These are phyloP conservation scores for Chaetura pelagica DNA, from an alignment of 2,113 vertebrate genomes.

Conservation along the genomic window DNA sequence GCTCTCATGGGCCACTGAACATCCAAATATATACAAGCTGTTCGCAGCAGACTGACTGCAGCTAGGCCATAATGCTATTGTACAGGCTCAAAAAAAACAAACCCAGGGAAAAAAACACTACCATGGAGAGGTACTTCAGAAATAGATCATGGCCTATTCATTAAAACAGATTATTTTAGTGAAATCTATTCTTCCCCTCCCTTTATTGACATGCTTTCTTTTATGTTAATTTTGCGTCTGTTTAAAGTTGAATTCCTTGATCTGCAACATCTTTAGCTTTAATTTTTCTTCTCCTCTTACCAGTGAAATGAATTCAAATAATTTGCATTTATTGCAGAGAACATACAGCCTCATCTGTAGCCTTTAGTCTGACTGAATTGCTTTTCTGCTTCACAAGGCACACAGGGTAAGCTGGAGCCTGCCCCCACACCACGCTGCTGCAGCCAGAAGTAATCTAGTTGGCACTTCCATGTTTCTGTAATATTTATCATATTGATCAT, in stretches of 20 bases:
- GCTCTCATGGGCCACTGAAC: constrained; percentile 73
- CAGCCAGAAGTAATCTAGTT: background rate
- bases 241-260: constrained; percentile 65
- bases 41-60: constrained; percentile 38
- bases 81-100: background rate
- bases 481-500: constrained; percentile 74
- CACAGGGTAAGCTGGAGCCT: background rate
- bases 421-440: background rate
- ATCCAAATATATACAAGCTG: constrained; percentile 74
- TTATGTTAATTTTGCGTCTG: constrained; percentile 38
- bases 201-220: constrained; percentile 24
- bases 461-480: constrained; percentile 18
- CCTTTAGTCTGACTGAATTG: constrained; percentile 77
- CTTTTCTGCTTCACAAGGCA: constrained; percentile 82
- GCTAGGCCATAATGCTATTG: constrained; percentile 50
- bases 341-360: constrained; percentile 75
- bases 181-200: background rate
- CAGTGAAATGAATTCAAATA: constrained; percentile 70
- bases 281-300: background rate
- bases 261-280: constrained; percentile 59
- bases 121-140: constrained; percentile 55
- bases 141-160: constrained; percentile 24
- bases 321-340: constrained; percentile 80
- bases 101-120: background rate
- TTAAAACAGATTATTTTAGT: constrained; percentile 46